A percentile compares a stretch with the other conserved stretches of the same genome.
These are phyloP conservation scores for Parascotia fuliginaria DNA, from an alignment of 2,888 invertebrate species.

Conservation along the genomic window DNA sequence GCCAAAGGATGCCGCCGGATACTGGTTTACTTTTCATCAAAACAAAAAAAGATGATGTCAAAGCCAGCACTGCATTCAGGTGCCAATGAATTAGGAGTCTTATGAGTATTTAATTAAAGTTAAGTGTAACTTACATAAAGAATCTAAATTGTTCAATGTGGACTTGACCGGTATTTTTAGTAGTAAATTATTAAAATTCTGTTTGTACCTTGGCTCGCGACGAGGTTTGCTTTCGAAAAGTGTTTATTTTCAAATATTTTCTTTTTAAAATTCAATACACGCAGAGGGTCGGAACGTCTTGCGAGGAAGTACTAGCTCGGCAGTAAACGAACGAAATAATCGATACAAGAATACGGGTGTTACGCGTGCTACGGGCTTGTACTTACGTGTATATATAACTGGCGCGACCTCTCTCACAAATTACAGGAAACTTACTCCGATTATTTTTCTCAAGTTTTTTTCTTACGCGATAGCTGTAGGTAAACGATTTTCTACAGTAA, in stretches of 20 bases:
- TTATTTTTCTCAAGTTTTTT: no score
- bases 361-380: constrained; percentile 28
- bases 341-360: constrained; percentile 36
- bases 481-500: constrained; percentile 19
- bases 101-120: no score
- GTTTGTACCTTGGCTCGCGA: constrained; percentile 16
- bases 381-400: neutral
- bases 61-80: no score
- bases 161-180: neutral
- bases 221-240: constrained; percentile 28
- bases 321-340: constrained; percentile 42
- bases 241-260: constrained; percentile 36
- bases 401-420: constrained; percentile 21
- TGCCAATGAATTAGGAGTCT: no score
- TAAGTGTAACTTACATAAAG: no score
- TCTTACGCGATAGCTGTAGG: no score
- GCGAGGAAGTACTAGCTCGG: constrained; percentile 26
- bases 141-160: no score
- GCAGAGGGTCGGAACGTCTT: constrained; percentile 22
- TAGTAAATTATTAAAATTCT: constrained; percentile 9
- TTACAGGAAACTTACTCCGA: constrained; percentile 11
- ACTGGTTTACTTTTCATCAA: no score
- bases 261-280: constrained; percentile 47
- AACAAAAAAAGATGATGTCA: neutral
- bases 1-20: no score